Percentiles rank a stretch among this genome's conserved stretches.
phyloP scores from a whole-genome alignment of 2,888 invertebrate genomes.

The Drosophila hawaiiensis region DNA sequence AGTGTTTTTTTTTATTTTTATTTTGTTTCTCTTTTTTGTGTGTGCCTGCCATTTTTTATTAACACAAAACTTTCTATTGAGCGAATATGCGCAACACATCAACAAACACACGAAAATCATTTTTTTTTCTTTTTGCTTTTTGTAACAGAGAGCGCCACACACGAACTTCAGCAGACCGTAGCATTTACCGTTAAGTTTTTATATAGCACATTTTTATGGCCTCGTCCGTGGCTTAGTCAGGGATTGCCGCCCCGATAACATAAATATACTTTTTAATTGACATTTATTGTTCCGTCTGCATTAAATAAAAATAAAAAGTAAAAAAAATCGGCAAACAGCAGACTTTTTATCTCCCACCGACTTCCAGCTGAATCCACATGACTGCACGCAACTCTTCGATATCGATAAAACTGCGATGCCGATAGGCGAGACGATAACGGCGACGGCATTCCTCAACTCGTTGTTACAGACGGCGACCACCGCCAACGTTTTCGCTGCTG shows the following conservation, averaged over 20 bases:
- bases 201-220: constrained; percentile 75
- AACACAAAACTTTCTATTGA: constrained; percentile 79
- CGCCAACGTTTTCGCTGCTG: constrained; percentile 50
- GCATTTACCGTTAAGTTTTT: constrained; percentile 73
- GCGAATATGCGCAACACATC: constrained; percentile 46
- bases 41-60: constrained; percentile 68
- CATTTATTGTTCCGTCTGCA: constrained; percentile 66
- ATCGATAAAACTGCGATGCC: constrained; percentile 43
- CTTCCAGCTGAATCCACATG: constrained; percentile 8
- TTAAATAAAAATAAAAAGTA: constrained; percentile 36
- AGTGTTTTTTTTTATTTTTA: constrained; percentile 53
- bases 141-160: constrained; percentile 67
- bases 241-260: constrained; percentile 52
- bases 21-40: constrained; percentile 40
- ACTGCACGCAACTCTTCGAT: constrained; percentile 19
- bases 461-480: constrained; percentile 48
- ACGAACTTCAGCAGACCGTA: constrained; percentile 77
- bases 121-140: constrained; percentile 33
- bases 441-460: constrained; percentile 53
- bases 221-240: constrained; percentile 40
- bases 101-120: constrained; percentile 36
- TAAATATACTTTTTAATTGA: constrained; percentile 73
- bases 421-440: constrained; percentile 48
- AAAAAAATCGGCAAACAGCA: constrained; percentile 19
- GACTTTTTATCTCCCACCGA: constrained; percentile 12